Percentiles rank a stretch among this genome's conserved stretches.
These are phyloP conservation scores for Orchestes rusci DNA, from an alignment of 2,888 invertebrate species.

Conservation along the genomic window DNA sequence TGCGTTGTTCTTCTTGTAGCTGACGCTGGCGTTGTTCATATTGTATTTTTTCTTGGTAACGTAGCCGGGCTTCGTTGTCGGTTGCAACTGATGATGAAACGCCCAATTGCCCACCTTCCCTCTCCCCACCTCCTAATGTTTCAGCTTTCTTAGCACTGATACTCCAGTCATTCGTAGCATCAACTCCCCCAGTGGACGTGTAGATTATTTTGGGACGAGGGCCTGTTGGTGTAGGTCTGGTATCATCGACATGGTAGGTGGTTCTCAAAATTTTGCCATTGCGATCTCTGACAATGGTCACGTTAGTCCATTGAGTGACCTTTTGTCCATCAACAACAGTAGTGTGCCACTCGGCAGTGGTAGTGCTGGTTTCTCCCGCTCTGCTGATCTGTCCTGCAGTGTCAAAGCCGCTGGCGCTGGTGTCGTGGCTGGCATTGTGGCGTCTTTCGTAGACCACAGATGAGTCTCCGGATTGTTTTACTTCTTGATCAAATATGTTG, in stretches of 20 bases:
- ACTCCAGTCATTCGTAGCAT: neutral
- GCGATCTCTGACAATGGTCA: slow-evolving; percentile 31
- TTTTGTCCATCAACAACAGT: slow-evolving; percentile 25
- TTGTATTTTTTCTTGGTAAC: slow-evolving; percentile 15
- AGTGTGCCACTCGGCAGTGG: slow-evolving; percentile 21
- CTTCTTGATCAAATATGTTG: slow-evolving; percentile 28
- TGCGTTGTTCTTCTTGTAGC: slow-evolving; percentile 9
- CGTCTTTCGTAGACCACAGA: slow-evolving; percentile 24
- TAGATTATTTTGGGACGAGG: slow-evolving; percentile 16
- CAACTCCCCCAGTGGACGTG: slow-evolving; percentile 15
- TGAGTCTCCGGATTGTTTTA: slow-evolving; percentile 24
- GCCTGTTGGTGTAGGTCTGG: slow-evolving; percentile 1
- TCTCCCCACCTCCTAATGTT: slow-evolving; percentile 24
- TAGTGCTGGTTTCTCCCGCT: slow-evolving; percentile 18
- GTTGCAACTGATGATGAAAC: neutral
- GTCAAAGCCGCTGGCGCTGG: neutral
- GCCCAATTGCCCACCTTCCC: too few species aligned
- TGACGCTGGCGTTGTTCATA: slow-evolving; percentile 15
- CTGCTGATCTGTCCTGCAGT: slow-evolving; percentile 14
- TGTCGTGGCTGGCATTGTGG: slow-evolving; percentile 12
- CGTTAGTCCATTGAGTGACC: slow-evolving; percentile 29
- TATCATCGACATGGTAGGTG: slow-evolving; percentile 21
- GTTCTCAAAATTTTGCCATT: slow-evolving; percentile 31
- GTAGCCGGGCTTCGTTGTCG: slow-evolving; percentile 7
- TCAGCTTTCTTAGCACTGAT: too few species aligned